These are phyloP conservation scores for Hanleya hanleyi DNA, from an alignment of 2,888 invertebrate species.

Conservation along the genomic window DNA sequence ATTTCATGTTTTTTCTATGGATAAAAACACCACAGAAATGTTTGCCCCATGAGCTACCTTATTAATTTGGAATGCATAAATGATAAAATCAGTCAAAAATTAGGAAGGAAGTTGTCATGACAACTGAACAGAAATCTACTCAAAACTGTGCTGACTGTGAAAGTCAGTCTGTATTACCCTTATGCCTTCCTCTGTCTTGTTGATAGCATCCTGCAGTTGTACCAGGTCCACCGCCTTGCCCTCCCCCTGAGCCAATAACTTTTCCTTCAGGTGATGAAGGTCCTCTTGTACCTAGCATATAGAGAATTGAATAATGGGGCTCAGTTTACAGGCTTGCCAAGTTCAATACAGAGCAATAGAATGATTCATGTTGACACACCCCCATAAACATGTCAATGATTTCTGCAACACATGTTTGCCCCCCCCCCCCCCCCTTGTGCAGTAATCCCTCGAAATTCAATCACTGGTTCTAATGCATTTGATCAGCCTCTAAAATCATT, in stretches of 20 bases:
- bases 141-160: not conserved
- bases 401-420: too few species aligned
- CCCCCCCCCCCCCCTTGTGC: too few species aligned
- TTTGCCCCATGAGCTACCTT: too few species aligned
- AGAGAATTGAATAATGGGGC: not conserved
- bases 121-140: too few species aligned
- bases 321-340: too few species aligned
- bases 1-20: too few species aligned
- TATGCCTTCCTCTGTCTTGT: constrained; percentile 68
- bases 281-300: constrained; percentile 69
- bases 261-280: constrained; percentile 61
- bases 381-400: too few species aligned
- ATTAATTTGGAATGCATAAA: not conserved
- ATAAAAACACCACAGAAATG: too few species aligned
- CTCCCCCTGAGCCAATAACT: constrained; percentile 53
- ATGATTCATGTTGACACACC: too few species aligned
- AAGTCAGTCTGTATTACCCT: constrained; percentile 25
- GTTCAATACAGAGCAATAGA: not conserved
- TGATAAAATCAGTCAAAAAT: not conserved
- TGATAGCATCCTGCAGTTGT: constrained; percentile 65
- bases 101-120: not conserved
- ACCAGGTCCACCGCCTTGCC: constrained; percentile 58
- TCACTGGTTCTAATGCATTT: too few species aligned
- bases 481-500: too few species aligned
- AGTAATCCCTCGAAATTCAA: too few species aligned